Base-by-base conservation (phyloP, 92 coral and sea anemone genomes). In the Actinernus sp. region DNA sequence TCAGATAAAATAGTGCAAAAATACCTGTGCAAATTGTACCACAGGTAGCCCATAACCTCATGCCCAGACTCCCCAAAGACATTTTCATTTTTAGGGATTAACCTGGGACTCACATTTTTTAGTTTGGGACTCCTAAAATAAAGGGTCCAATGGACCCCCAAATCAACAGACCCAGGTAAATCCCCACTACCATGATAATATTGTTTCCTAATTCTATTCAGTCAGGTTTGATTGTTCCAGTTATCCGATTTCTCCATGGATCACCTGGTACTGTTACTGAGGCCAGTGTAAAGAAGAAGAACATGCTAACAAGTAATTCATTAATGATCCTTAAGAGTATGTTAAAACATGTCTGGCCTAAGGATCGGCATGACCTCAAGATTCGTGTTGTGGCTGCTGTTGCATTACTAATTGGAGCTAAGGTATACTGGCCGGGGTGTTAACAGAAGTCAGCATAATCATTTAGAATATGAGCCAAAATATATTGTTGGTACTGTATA, bases 261-360 rank as follows among this genome's bases (percentile, higher is more conserved):
- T 38, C 55, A 3, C 40, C 88, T 17, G 71, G 82, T 0, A 66
- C 71, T 44, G 71, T 89, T 1, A 74, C 92, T 16, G 73, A 55
- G 27, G 59, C 73, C 20, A 76, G 84, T 55, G 71, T 86, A 22
- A 83, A 55, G 58, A 82, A 61, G 73, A 40, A 33, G 44, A 63
- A 65, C 31, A 3, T 79, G 1, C 17, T 84, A 2, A 64, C 96
- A 44, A 77, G 67, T 0, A 78, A 49, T 49, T 68, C 77, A n/a
- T 21, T 81, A 32, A 22, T 63, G 40, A 91, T 94, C 32, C 44
- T 94, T 32, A 94, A 81, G 55, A 87, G 97, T 26, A 94, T 94
- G 98, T 58, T 87, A 4, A 79, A 63, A 33, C 98, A 94, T 80
- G 98, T 94, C n/a, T 94, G 98, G 98, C 98, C 98, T 12, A 87